These are phyloP conservation scores for Leuciscus idus DNA, from an alignment of 2,113 vertebrate species.

Conservation along the genomic window DNA sequence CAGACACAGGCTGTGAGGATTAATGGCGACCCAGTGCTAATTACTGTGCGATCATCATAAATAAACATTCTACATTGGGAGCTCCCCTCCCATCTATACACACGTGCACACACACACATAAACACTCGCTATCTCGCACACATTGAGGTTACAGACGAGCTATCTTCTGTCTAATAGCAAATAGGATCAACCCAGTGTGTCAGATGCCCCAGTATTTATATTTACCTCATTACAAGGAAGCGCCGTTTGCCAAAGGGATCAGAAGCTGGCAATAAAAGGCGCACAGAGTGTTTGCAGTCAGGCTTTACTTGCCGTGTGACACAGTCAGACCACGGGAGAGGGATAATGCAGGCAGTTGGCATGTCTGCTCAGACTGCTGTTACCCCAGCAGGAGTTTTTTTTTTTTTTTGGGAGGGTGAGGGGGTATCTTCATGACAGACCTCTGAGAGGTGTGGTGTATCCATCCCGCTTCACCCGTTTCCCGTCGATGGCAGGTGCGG, in stretches of 20 bases:
- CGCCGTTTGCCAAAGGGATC: slow-evolving; percentile 68
- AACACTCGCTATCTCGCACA: neutral
- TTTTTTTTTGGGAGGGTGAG: neutral
- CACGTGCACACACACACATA: neutral
- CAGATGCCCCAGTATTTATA: slow-evolving; percentile 67
- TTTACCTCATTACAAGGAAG: slow-evolving; percentile 73
- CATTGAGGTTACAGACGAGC: slow-evolving; percentile 18
- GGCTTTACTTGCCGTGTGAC: slow-evolving; percentile 68
- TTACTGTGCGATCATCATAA: slow-evolving; percentile 52
- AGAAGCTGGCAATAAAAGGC: slow-evolving; percentile 66
- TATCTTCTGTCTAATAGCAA: slow-evolving; percentile 41
- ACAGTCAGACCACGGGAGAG: slow-evolving; percentile 43
- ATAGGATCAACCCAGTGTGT: slow-evolving; percentile 55
- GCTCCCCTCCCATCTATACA: slow-evolving; percentile 12
- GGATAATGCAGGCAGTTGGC: slow-evolving; percentile 49
- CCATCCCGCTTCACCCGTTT: neutral
- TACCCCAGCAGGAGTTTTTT: slow-evolving; percentile 17
- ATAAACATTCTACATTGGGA: slow-evolving; percentile 47
- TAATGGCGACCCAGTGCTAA: slow-evolving; percentile 52
- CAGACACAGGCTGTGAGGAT: slow-evolving; percentile 43
- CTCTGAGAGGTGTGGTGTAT: slow-evolving; percentile 7
- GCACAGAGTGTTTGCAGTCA: slow-evolving; percentile 68
- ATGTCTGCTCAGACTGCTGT: slow-evolving; percentile 48
- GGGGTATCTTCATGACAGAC: slow-evolving; percentile 25
- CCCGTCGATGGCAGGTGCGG: slow-evolving; percentile 6